Evolutionary conservation across 2,797 vertebrate species (phyloP).

Genomic region (Bradypodion pumilum): DNA sequence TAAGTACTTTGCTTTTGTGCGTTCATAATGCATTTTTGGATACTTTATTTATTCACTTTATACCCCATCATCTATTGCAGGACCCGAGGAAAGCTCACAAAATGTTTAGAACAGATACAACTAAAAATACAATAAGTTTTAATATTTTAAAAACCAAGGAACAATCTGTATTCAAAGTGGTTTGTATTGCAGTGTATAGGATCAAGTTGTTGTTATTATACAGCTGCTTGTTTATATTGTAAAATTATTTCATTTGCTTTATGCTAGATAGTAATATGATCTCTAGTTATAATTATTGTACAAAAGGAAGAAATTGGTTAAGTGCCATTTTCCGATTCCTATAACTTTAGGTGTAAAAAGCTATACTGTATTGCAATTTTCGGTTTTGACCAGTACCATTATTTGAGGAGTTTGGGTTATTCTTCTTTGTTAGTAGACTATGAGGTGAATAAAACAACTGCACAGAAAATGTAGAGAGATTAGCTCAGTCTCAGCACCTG

Average conservation of each 20-base stretch:
- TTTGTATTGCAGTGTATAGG: background rate
- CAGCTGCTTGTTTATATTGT: background rate
- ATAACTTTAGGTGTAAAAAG: background rate
- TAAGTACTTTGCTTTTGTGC: background rate
- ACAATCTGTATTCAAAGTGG: background rate
- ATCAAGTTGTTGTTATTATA: background rate
- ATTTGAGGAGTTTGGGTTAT: too few relatives aligned
- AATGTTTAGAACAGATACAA: too few relatives aligned
- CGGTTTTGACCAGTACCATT: background rate
- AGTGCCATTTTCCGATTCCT: background rate
- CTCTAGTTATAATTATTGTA: background rate
- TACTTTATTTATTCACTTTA: too few relatives aligned
- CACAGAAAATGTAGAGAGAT: too few relatives aligned
- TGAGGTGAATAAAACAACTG: too few relatives aligned
- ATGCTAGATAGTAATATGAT: background rate
- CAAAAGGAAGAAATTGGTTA: background rate
- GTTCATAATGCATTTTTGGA: background rate
- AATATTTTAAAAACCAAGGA: too few relatives aligned
- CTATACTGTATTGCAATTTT: background rate
- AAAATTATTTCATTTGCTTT: background rate
- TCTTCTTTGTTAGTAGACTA: too few relatives aligned
- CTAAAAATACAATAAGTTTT: too few relatives aligned
- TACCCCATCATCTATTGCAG: too few relatives aligned
- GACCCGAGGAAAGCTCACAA: too few relatives aligned
- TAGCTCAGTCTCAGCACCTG: too few relatives aligned